Base-by-base conservation (phyloP, 2,888 invertebrate genomes). In the Amphiduros pacificus region DNA sequence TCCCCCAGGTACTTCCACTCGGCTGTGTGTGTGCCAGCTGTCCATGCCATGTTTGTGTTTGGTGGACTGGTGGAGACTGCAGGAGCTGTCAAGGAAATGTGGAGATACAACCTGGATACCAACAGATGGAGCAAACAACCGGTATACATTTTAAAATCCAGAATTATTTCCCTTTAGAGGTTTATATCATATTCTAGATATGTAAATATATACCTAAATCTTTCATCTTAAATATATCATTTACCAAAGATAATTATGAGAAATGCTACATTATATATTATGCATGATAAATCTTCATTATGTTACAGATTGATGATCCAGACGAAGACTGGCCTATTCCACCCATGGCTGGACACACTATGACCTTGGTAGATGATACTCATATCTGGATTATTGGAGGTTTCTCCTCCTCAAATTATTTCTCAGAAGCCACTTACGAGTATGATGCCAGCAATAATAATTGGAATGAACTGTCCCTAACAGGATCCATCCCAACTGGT, bases 361-460 rank as follows among this genome's bases (percentile, higher is more conserved):
- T 97, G 62, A 94, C 94, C 0, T 86, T 91, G 54, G 88, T 91
- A 55, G 87, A 89, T 63, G 77, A 89, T 36, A 71, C 74, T 6
- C 77, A 89, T 65, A 85, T 96, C 55, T 86, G 95, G 58, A 83
- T 96, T 14, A 89, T 96, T 64, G 96, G 96, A 5, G 95, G 95
- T 0, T 90, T 93, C 67, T 81, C 83, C 17, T 62, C 90, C 6
- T 87, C 87, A 70, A 85, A 86, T 71, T 92, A 91, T 28, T 92
- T 91, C 78, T 86, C 93, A 89, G 93, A 88, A 54, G 76, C 41
- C 26, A 77, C 48, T 9, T 82, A 80, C 69, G 78, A 81, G 63
- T 94, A 90, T 73, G 88, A 91, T 78, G 84, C 92, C 20, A 90
- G 90, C 67, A 87, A 86, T 32, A 89, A 88, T 54, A 86, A 87